These are phyloP conservation scores for Semnornis frantzii DNA, from an alignment of 2,113 vertebrate genomes.

Conservation along the genomic window DNA sequence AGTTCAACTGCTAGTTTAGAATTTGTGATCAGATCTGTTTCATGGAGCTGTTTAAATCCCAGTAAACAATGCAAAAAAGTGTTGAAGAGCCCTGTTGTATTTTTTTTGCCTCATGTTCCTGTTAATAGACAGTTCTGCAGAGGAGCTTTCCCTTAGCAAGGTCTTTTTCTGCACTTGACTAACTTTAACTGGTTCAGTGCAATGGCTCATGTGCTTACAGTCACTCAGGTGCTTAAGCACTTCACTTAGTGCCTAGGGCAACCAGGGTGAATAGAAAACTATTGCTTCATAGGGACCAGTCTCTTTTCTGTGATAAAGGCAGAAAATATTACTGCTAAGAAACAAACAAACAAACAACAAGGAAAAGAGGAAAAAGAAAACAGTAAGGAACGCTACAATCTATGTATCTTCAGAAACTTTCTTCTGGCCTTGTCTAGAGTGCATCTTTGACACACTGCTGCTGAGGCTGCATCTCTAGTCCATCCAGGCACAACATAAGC, in stretches of 20 bases:
- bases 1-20: not conserved
- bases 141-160: not conserved
- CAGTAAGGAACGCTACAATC: not conserved
- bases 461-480: too few species aligned
- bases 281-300: not conserved
- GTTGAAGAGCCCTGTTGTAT: not conserved
- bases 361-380: not conserved
- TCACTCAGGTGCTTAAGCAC: slow-evolving; percentile 12
- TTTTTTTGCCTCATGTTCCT: not conserved
- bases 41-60: not conserved
- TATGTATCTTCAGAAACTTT: not conserved
- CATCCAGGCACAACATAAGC: not conserved
- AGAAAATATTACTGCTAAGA: not conserved
- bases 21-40: not conserved
- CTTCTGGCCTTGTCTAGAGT: not conserved
- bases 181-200: not conserved
- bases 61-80: not conserved
- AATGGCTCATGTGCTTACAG: not conserved
- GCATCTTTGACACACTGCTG: not conserved
- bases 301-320: not conserved
- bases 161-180: not conserved
- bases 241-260: not conserved
- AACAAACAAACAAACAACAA: too few species aligned
- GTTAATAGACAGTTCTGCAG: not conserved
- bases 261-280: not conserved